Conservation (phyloP, 2,888 invertebrate species). For the Apamea crenata region DNA sequence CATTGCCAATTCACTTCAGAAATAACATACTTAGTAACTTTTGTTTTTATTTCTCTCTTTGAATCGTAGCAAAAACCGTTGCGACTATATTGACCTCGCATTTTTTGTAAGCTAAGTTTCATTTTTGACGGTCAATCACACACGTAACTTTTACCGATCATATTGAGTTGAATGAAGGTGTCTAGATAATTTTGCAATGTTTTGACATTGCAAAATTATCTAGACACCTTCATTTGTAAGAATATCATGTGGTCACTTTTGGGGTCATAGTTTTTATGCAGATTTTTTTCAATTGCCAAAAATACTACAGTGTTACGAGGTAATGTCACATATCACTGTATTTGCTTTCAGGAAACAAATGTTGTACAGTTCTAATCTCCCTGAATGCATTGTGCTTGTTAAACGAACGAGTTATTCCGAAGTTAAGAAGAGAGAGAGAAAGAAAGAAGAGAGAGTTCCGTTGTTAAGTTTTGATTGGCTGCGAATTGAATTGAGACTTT, state of each 20-base stretch:
- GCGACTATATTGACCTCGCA: conserved; percentile 9
- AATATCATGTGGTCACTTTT: not conserved
- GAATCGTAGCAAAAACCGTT: not conserved
- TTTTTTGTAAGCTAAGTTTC: conserved; percentile 7
- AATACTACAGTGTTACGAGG: not conserved
- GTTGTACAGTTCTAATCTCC: not conserved
- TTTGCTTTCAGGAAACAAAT: not conserved
- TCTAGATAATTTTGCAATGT: too few species aligned
- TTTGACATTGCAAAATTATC: conserved; percentile 1
- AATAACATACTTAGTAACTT: not conserved
- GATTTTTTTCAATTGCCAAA: not conserved
- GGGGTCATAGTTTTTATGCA: too few species aligned
- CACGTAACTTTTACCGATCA: not conserved
- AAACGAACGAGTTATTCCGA: not conserved
- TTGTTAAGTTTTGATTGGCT: not conserved
- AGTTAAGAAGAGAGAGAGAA: too few species aligned
- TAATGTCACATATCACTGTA: not conserved
- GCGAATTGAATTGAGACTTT: not conserved
- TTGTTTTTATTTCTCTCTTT: not conserved
- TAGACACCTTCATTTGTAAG: conserved; percentile 1
- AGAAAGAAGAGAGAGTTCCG: too few species aligned
- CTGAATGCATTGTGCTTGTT: not conserved
- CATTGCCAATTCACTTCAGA: not conserved
- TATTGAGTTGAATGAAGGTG: not conserved
- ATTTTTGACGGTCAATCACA: conserved; percentile 9